A percentile compares a stretch with the other conserved stretches of the same genome.
Conservation (phyloP, 2,888 invertebrate genomes). For the Drosophila merina region DNA sequence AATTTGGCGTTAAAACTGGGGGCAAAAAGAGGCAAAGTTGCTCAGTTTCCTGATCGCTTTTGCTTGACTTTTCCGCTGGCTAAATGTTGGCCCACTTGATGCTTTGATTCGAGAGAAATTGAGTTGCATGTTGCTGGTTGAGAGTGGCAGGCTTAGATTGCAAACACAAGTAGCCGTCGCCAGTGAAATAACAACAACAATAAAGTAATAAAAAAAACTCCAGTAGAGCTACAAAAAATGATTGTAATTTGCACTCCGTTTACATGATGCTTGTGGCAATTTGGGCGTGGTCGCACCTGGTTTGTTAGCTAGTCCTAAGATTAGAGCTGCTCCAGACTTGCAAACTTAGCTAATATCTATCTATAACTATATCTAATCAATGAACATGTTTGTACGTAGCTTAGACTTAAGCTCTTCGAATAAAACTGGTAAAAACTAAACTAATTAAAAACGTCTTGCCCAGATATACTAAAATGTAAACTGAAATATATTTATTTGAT, state of each 20-base stretch:
- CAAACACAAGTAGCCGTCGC: constrained; percentile 43
- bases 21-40: constrained; percentile 33
- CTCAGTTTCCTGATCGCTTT: constrained; percentile 47
- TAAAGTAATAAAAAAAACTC: constrained; percentile 10
- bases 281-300: constrained; percentile 53
- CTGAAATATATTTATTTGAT: constrained; percentile 1
- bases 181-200: constrained; percentile 10
- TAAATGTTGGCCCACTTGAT: constrained; percentile 20
- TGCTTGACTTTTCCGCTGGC: constrained; percentile 48
- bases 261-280: constrained; percentile 53
- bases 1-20: constrained; percentile 14
- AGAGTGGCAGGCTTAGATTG: constrained; percentile 37
- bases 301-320: constrained; percentile 43
- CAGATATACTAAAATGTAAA: constrained; percentile 15
- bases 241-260: constrained; percentile 69
- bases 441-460: constrained; percentile 25
- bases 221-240: constrained; percentile 39
- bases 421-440: constrained; percentile 4
- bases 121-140: constrained; percentile 65
- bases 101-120: constrained; percentile 38
- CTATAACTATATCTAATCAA: not conserved
- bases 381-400: constrained; percentile 19
- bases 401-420: constrained; percentile 22
- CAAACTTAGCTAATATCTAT: constrained; percentile 29
- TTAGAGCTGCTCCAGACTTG: constrained; percentile 24